Evolutionary conservation across 2,797 vertebrate genomes (phyloP).

Genomic region (Antennarius maculatus): DNA sequence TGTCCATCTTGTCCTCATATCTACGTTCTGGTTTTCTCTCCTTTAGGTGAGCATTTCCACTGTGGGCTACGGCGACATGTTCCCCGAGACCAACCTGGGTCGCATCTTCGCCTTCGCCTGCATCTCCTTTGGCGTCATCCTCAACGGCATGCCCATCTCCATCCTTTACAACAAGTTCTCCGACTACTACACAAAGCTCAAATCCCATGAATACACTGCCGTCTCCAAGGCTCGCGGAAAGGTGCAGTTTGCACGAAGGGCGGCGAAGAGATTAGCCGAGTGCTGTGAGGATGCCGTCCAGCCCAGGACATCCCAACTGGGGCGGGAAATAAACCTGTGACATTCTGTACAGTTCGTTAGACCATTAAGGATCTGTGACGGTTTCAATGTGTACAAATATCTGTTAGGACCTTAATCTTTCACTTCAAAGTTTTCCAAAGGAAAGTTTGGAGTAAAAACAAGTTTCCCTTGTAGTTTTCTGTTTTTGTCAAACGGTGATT

Average conservation of each 20-base stretch:
- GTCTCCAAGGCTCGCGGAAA: constrained; percentile 87
- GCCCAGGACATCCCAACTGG: background rate
- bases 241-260: constrained; percentile 83
- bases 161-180: constrained; percentile 98
- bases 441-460: no score
- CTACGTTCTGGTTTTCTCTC: background rate
- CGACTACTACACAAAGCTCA: constrained; percentile 93
- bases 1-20: no score
- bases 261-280: constrained; percentile 78
- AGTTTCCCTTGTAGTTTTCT: no score
- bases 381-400: no score
- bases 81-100: constrained; percentile 91
- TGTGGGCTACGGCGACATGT: constrained; percentile 94
- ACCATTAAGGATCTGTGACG: no score
- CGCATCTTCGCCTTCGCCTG: constrained; percentile 92
- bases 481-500: no score
- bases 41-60: constrained; percentile 94
- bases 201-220: constrained; percentile 89
- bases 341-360: no score
- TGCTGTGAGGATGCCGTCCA: constrained; percentile 43
- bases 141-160: constrained; percentile 97
- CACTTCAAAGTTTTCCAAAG: no score
- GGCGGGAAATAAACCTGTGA: no score
- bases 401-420: no score
- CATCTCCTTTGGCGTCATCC: constrained; percentile 95